Evolutionary conservation across 2,888 invertebrate genomes (phyloP).

Genomic region (Chrysopilus asiliformis): DNA sequence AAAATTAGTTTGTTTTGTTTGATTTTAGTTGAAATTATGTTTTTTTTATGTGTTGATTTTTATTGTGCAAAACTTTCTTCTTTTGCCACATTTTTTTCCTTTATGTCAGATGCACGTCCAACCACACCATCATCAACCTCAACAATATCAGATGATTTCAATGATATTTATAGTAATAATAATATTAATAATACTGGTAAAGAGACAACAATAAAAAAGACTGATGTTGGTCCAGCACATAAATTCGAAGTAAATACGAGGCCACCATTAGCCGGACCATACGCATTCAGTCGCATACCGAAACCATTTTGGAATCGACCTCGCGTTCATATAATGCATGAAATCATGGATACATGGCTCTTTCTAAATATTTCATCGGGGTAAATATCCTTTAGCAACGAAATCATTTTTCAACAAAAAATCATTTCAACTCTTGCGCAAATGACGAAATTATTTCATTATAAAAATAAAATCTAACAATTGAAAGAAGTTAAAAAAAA

Average conservation of each 20-base stretch:
- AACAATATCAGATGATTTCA: neutral
- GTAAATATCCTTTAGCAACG: slow-evolving; percentile 35
- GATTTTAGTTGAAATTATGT: no score
- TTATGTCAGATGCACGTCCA: no score
- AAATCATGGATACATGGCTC: slow-evolving; percentile 68
- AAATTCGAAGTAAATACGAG: slow-evolving; percentile 48
- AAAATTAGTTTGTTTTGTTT: no score
- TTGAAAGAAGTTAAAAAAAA: no score
- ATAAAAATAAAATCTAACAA: no score
- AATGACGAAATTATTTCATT: no score
- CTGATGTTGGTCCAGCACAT: slow-evolving; percentile 35
- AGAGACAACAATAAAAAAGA: slow-evolving; percentile 30
- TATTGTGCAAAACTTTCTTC: no score
- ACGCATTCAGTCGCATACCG: slow-evolving; percentile 79
- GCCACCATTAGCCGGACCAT: slow-evolving; percentile 76
- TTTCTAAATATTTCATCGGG: slow-evolving; percentile 70
- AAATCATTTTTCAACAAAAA: neutral
- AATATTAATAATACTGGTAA: slow-evolving; percentile 12
- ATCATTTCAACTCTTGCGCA: neutral
- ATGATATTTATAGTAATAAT: neutral
- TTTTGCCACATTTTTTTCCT: no score
- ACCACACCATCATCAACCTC: neutral
- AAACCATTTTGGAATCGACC: slow-evolving; percentile 68
- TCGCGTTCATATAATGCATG: slow-evolving; percentile 60
- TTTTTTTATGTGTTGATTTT: no score